Conservation (phyloP, 2,797 vertebrate genomes). For the Neosalanx taihuensis region DNA sequence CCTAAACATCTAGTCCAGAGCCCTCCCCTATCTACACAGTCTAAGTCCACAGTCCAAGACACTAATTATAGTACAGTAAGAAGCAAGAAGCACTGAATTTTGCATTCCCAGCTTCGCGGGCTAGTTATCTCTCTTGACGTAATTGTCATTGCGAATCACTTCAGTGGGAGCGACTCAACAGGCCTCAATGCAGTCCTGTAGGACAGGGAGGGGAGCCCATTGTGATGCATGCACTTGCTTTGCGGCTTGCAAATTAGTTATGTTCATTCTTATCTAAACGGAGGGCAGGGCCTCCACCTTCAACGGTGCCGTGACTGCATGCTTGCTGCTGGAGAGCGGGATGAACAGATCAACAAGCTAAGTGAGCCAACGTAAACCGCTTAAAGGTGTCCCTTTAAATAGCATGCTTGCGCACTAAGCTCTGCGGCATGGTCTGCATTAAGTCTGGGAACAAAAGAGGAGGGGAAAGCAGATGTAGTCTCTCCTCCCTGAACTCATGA, state of each 20-base stretch:
- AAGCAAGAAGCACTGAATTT: conserved; percentile 15
- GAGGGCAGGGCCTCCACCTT: conserved; percentile 23
- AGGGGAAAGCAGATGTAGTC: conserved; percentile 63
- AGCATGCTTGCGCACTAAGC: conserved; percentile 50
- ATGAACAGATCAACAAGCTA: conserved; percentile 40
- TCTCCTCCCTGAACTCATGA: conserved; percentile 63
- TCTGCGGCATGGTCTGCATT: conserved; percentile 55
- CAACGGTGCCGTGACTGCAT: conserved; percentile 28
- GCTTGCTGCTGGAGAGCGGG: conserved; percentile 31
- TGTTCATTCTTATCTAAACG: conserved; percentile 18
- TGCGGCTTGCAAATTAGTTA: conserved; percentile 45
- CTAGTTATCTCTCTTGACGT: conserved; percentile 55
- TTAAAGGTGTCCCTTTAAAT: conserved; percentile 65
- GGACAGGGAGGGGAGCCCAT: conserved; percentile 19
- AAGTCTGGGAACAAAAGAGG: conserved; percentile 63
- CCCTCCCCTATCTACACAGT: conserved; percentile 10
- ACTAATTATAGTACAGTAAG: conserved; percentile 11
- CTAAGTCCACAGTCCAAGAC: neutral
- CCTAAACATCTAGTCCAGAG: conserved; percentile 26
- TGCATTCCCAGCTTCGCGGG: conserved; percentile 24
- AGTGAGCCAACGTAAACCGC: conserved; percentile 42
- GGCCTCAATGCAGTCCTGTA: conserved; percentile 27
- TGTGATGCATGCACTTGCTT: neutral
- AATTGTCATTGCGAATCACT: conserved; percentile 53
- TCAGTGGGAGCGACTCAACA: conserved; percentile 32